Base-by-base conservation (phyloP, 1,140 invertebrate genomes). In the Gryllus bimaculatus region DNA sequence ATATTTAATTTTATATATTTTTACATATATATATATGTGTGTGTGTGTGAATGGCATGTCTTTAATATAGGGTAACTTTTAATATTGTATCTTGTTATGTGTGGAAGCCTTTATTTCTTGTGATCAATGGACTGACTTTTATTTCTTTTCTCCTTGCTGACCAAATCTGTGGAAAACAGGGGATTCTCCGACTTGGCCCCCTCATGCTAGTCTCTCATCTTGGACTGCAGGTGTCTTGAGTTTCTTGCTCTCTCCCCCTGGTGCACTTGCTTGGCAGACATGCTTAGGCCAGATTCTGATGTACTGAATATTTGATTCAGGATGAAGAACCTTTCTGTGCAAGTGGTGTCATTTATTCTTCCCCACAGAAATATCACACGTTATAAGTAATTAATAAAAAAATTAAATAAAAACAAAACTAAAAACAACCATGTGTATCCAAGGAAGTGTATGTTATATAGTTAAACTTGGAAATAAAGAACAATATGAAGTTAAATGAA, bases 221-320 rank as follows among this genome's bases (percentile, higher is more conserved):
- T 84, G 84, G 84, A 84, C 83, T 82, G 81, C 84, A 84, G 84
- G 84, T 84, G 81, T 74, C 78, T 80, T 76, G 48, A 47, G 79
- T 76, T 80, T 81, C 78, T 79, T 75, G 74, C 79, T 81, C 77
- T 77, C 76, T 79, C 76, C 80, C 54, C 74, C 48, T 76, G 74
- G 78, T 80, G 80, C 80, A 80, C 80, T 78, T 80, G 79, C 79
- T 81, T 80, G 49, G 78, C 73, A 75, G 49, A 78, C 21, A n/a
- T 13, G 54, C 54, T 66, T 66, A 66, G 26, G 54, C 54, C 54
- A 66, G 54, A 10, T 66, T 66, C 54, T 66, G 54, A 66, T 66
- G 10, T 66, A 39, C 26, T 39, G 26, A 39, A 39, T 39, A 39
- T 1, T 39, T 39, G 26, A 39, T 39, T 39, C 26, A 39, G 54